Conservation (phyloP, 2,797 vertebrate genomes). For the Alauda arvensis region DNA sequence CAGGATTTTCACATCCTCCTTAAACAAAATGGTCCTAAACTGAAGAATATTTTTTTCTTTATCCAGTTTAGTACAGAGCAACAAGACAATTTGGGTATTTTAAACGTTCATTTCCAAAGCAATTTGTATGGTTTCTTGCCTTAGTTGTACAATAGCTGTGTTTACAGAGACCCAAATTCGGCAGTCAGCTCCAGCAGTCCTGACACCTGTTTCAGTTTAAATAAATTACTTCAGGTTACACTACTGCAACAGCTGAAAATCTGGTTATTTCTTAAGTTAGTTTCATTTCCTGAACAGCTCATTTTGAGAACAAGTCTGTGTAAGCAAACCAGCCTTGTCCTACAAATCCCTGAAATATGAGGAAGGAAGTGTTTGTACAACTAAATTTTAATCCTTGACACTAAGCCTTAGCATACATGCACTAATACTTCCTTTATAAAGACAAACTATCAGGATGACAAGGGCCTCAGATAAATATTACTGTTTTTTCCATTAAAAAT, state of each 20-base stretch:
- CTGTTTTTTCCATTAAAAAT: neutral
- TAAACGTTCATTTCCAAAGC: neutral
- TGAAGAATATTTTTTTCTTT: neutral
- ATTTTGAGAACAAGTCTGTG: neutral
- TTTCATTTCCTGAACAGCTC: neutral
- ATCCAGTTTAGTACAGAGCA: neutral
- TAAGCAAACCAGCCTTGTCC: neutral
- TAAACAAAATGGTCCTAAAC: neutral
- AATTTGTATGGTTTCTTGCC: neutral
- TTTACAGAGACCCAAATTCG: neutral
- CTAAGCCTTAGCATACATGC: constrained; percentile 6
- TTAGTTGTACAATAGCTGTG: neutral
- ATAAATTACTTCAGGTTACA: neutral
- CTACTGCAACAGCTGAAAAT: neutral
- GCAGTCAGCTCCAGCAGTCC: neutral
- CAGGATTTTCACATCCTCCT: neutral
- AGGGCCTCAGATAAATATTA: neutral
- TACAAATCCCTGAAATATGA: neutral
- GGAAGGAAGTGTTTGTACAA: neutral
- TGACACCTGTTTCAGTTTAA: neutral
- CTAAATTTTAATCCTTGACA: constrained; percentile 21
- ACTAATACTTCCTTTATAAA: constrained; percentile 8
- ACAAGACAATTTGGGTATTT: neutral
- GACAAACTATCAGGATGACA: neutral
- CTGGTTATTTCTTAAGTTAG: neutral